Conservation (phyloP, 2,888 invertebrate species). For the Patella depressa region DNA sequence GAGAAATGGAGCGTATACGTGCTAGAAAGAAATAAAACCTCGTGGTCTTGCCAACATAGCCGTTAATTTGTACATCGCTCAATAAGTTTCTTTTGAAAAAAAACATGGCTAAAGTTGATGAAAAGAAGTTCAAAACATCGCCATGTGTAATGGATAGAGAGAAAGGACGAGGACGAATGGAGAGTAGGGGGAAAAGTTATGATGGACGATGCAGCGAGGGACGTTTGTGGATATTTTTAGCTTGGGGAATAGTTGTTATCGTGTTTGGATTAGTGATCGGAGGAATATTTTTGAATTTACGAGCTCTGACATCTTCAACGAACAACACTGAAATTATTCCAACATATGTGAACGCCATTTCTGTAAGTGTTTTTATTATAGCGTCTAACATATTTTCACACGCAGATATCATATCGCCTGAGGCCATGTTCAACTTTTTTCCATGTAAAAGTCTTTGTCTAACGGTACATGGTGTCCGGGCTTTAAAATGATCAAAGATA, state of each 20-base stretch:
- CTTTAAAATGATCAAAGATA: too few relatives aligned
- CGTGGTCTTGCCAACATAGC: not conserved
- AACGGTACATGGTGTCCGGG: too few relatives aligned
- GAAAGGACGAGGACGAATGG: not conserved
- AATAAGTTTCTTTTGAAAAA: not conserved
- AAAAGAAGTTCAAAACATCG: not conserved
- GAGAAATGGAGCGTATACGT: conserved; percentile 1
- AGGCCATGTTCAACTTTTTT: not conserved
- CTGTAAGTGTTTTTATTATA: conserved; percentile 77
- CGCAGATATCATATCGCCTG: not conserved
- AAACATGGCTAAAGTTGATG: not conserved
- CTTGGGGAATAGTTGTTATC: conserved; percentile 79
- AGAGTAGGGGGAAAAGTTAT: not conserved
- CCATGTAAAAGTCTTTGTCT: too few relatives aligned
- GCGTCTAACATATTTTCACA: not conserved
- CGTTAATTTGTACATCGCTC: not conserved
- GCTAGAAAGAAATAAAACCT: conserved; percentile 4
- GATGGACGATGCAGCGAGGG: conserved; percentile 35
- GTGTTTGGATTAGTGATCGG: conserved; percentile 82
- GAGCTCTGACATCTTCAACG: conserved; percentile 84
- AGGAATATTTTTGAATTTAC: conserved; percentile 84
- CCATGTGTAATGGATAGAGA: not conserved
- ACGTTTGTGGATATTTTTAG: conserved; percentile 81
- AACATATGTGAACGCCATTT: conserved; percentile 92
- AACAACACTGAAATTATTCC: conserved; percentile 90